These are phyloP conservation scores for Neodontobutis hainanensis DNA, from an alignment of 2,113 vertebrate genomes.

Conservation along the genomic window DNA sequence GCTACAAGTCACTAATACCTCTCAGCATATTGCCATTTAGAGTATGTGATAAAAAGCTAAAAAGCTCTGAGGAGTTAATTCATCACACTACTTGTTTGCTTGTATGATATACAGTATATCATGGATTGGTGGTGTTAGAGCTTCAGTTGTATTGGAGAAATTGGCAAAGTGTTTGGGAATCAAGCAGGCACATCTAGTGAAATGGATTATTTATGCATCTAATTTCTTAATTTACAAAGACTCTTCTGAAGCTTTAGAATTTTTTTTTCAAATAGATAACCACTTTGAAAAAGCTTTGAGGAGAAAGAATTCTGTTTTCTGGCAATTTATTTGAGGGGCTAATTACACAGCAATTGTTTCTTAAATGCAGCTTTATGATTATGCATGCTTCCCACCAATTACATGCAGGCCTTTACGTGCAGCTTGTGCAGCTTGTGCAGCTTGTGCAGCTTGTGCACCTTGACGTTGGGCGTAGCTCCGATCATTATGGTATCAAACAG, in stretches of 20 bases:
- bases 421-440: not conserved
- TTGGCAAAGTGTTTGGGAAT: not conserved
- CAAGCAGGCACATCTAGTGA: not conserved
- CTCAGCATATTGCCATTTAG: not conserved
- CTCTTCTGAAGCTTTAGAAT: not conserved
- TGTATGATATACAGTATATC: no score
- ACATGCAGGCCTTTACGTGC: slow-evolving; percentile 32
- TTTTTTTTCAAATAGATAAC: slow-evolving; percentile 3
- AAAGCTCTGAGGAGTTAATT: not conserved
- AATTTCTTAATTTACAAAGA: not conserved
- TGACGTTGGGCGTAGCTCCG: slow-evolving; percentile 10
- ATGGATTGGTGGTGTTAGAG: not conserved
- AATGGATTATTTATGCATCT: not conserved
- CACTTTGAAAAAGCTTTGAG: not conserved
- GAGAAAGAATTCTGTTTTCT: slow-evolving; percentile 23
- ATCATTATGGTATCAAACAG: slow-evolving; percentile 7
- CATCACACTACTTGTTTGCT: not conserved
- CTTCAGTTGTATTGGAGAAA: not conserved
- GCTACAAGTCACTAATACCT: not conserved
- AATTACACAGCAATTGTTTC: slow-evolving; percentile 38
- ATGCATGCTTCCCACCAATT: slow-evolving; percentile 26
- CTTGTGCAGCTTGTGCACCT: not conserved
- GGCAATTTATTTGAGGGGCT: slow-evolving; percentile 27
- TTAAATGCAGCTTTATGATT: slow-evolving; percentile 34
- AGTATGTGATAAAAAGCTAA: not conserved